These are phyloP conservation scores for Ridgeia piscesae DNA, from an alignment of 1,140 invertebrate species.

Conservation along the genomic window DNA sequence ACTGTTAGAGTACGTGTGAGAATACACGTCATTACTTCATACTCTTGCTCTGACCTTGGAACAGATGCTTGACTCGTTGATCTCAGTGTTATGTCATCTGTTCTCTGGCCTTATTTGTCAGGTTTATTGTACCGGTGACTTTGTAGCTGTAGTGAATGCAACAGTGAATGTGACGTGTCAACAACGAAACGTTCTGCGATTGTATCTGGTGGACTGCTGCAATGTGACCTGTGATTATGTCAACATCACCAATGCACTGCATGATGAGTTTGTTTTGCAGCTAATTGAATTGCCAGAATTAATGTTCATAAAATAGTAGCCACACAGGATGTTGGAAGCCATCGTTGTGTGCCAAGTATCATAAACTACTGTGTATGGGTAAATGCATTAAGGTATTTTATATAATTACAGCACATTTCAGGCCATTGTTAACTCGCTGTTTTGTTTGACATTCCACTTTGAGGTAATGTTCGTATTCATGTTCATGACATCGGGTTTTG, in stretches of 20 bases:
- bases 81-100: background rate
- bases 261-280: background rate
- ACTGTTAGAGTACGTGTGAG: background rate
- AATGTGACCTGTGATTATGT: background rate
- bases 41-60: too few relatives aligned
- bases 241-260: background rate
- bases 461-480: background rate
- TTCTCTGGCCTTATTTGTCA: background rate
- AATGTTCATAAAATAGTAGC: background rate
- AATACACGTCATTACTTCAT: background rate
- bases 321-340: background rate
- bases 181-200: background rate
- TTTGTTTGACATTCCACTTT: background rate
- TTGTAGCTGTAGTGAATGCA: background rate
- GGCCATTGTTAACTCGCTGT: background rate
- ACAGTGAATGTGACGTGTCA: background rate
- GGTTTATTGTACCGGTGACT: background rate
- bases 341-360: background rate
- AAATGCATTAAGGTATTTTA: background rate
- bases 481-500: background rate
- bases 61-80: background rate
- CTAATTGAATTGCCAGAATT: background rate
- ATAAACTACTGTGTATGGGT: background rate
- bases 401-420: background rate
- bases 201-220: background rate